Base-by-base conservation (phyloP, 2,113 vertebrate species). In the Phalacrocorax brasilianus region DNA sequence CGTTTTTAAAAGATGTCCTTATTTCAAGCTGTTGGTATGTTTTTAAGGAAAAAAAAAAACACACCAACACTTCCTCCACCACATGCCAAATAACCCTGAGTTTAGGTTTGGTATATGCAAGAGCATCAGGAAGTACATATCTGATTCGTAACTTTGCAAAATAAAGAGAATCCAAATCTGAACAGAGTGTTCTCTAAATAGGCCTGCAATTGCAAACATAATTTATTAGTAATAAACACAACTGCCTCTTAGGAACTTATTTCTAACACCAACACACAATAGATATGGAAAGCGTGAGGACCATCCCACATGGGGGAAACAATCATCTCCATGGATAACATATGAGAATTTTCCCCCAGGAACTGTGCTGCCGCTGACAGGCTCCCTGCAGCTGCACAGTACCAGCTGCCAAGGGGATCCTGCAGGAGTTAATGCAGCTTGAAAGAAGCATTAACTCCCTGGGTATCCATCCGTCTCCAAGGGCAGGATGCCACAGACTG, bases 351-450 rank as follows among this genome's bases (percentile, higher is more conserved):
- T 45, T 26, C 65, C 85, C 71, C 35, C 1, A 6, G 92, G 95
- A 94, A 28, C 70, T 45, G 45, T 3, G 3, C 23, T n/a, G 89
- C 55, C 10, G 0, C 86, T 26, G 67, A 35, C 65, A 68, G 63
- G 70, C 72, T 94, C 82, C 67, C 72, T 79, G 70, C 92, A 95
- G 85, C 94, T 92, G 92, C 74, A 38, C 40, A 71, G 82, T 81
- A 96, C 88, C 97, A 96, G 95, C 92, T 94, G 95, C 94, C 8
- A 16, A 71, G 61, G 68, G 65, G 79, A 88, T 82, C 77, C 89
- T 93, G 89, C 91, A 96, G 91, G 88, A 89, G 77, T 94, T 95
- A 95, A 91, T 72, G 71, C 88, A 93, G 88, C 95, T 92, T 91
- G 88, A 78, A 92, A 92, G 88, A 75, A 73, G 67, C 72, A 56